A percentile compares a stretch with the other conserved stretches of the same genome.
phyloP scores from a whole-genome alignment of 2,888 invertebrate species.

The Hydriomena furcata region DNA sequence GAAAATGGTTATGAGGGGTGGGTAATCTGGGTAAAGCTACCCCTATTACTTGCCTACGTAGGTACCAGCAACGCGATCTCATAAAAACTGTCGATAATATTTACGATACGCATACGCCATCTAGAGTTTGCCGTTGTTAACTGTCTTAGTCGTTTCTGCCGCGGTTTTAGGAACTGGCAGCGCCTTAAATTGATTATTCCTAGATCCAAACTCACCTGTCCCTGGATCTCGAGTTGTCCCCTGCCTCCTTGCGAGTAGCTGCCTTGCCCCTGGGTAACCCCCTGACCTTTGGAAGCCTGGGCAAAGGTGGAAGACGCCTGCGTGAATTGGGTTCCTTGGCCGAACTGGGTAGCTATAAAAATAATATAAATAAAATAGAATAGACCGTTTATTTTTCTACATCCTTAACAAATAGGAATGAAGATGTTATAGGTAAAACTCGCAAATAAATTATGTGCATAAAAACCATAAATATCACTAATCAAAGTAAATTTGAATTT shows the following conservation, averaged over 20 bases:
- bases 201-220: constrained; percentile 43
- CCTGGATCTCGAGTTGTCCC: constrained; percentile 45
- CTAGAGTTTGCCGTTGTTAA: too few species aligned
- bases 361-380: not conserved
- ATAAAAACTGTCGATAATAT: too few species aligned
- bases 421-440: constrained; percentile 14
- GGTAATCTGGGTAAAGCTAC: too few species aligned
- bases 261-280: constrained; percentile 45
- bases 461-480: constrained; percentile 24
- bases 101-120: too few species aligned
- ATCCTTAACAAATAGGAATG: constrained; percentile 16
- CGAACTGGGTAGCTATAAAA: constrained; percentile 36
- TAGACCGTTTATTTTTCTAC: not conserved
- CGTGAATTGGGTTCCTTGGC: constrained; percentile 38
- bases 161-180: too few species aligned
- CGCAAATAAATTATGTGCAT: constrained; percentile 14
- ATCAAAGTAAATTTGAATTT: constrained; percentile 31
- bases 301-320: constrained; percentile 35
- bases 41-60: too few species aligned
- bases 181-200: too few species aligned
- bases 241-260: constrained; percentile 40
- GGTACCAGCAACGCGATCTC: too few species aligned
- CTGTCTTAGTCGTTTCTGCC: too few species aligned
- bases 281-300: constrained; percentile 34
- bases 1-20: too few species aligned